Percentiles rank a stretch among this genome's conserved stretches.
Evolutionary conservation across 64 coral and sea anemone species (phyloP).

Genomic region (Dendronephthya gigantea): DNA sequence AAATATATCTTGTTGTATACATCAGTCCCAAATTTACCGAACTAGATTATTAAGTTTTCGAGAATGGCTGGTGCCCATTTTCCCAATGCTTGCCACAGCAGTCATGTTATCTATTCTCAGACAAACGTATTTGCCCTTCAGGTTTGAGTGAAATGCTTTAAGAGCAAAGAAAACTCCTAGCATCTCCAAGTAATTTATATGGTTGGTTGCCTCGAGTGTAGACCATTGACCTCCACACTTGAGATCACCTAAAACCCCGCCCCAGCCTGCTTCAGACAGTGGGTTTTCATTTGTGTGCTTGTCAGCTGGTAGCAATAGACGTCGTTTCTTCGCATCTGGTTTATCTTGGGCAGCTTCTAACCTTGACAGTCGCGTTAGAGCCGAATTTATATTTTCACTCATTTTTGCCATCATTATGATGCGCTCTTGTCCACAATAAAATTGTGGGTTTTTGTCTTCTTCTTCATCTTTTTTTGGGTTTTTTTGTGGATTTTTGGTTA

Average conservation of each 20-base stretch:
- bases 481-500: too few relatives aligned
- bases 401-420: background rate
- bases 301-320: background rate
- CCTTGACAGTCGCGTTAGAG: background rate
- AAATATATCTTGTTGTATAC: background rate
- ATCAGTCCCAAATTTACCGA: background rate
- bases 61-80: background rate
- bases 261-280: constrained; percentile 7
- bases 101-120: background rate
- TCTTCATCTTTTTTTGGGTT: too few relatives aligned
- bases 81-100: background rate
- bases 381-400: background rate
- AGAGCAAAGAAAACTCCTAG: constrained; percentile 26
- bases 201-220: background rate
- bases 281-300: background rate
- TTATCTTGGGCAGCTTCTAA: background rate
- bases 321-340: background rate
- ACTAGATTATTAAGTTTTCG: background rate
- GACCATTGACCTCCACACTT: constrained; percentile 15
- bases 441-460: background rate
- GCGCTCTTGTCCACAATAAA: background rate
- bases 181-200: constrained; percentile 10
- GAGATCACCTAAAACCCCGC: background rate
- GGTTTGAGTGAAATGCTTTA: background rate
- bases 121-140: background rate